These are phyloP conservation scores for Synergus japonicus DNA, from an alignment of 2,888 invertebrate species.

Conservation along the genomic window DNA sequence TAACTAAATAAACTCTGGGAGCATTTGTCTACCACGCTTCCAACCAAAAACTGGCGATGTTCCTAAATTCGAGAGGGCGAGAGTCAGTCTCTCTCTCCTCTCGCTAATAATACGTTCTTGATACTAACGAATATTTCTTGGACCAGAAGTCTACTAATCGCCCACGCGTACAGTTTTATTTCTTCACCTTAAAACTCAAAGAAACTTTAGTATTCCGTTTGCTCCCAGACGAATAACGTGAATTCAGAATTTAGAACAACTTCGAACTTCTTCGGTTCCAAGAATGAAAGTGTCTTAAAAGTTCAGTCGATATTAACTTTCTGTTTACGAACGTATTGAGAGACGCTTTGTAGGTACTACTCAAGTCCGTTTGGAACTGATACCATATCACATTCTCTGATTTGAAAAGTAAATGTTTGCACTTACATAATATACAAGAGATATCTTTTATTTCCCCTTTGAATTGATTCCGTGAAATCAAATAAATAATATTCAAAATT, in stretches of 20 bases:
- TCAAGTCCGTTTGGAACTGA: too few relatives aligned
- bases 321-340: not conserved
- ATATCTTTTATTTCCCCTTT: not conserved
- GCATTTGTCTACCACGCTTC: conserved; percentile 7
- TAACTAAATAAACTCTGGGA: not conserved
- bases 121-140: conserved; percentile 33
- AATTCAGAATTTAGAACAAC: not conserved
- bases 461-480: not conserved
- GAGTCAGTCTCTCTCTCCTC: conserved; percentile 44
- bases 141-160: conserved; percentile 49
- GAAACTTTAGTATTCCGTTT: conserved; percentile 66
- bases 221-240: conserved; percentile 57
- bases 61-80: conserved; percentile 1
- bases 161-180: conserved; percentile 59
- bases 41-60: not conserved
- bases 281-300: conserved; percentile 1
- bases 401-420: too few relatives aligned
- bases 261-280: not conserved
- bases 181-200: conserved; percentile 58
- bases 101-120: conserved; percentile 54
- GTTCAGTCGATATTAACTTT: not conserved
- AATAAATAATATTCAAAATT: not conserved
- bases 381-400: too few relatives aligned
- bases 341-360: not conserved
- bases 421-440: not conserved